A percentile compares a stretch with the other conserved stretches of the same genome.
Conservation (phyloP, 2,888 invertebrate genomes). For the Drosophila lutescens region DNA sequence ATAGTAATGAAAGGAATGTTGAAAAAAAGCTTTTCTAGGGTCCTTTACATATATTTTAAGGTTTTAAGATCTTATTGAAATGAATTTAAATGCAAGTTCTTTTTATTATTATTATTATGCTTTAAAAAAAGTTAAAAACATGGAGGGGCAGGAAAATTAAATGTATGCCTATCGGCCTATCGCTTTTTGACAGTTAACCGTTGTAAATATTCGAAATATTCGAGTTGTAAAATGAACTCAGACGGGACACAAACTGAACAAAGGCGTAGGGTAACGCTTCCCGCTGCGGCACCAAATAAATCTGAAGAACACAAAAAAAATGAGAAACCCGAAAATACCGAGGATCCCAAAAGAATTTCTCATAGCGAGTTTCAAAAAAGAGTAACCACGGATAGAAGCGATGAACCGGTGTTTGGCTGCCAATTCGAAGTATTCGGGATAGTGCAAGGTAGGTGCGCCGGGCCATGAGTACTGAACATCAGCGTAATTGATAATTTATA, state of each 20-base stretch:
- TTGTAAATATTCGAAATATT: not conserved
- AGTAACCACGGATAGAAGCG: not conserved
- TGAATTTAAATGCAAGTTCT: too few species aligned
- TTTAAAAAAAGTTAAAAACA: not conserved
- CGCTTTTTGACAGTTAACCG: constrained; percentile 7
- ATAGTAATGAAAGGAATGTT: not conserved
- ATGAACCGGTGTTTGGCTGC: constrained; percentile 48
- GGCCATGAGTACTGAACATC: not conserved
- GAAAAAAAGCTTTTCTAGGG: too few species aligned
- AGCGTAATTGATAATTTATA: not conserved
- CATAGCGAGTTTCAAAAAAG: not conserved
- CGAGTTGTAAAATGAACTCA: not conserved
- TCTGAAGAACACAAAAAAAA: not conserved
- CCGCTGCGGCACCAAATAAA: not conserved
- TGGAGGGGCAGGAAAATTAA: not conserved
- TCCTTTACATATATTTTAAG: too few species aligned
- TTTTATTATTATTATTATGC: too few species aligned
- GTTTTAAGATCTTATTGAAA: too few species aligned
- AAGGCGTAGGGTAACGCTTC: not conserved
- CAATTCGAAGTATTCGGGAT: constrained; percentile 83
- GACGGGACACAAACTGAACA: not conserved
- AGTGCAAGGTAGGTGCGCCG: constrained; percentile 76
- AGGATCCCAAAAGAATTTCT: not conserved
- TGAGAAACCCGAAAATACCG: not conserved
- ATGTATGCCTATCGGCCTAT: not conserved